Evolutionary conservation across 2,797 vertebrate species (phyloP).

Genomic region (Mus spretus): DNA sequence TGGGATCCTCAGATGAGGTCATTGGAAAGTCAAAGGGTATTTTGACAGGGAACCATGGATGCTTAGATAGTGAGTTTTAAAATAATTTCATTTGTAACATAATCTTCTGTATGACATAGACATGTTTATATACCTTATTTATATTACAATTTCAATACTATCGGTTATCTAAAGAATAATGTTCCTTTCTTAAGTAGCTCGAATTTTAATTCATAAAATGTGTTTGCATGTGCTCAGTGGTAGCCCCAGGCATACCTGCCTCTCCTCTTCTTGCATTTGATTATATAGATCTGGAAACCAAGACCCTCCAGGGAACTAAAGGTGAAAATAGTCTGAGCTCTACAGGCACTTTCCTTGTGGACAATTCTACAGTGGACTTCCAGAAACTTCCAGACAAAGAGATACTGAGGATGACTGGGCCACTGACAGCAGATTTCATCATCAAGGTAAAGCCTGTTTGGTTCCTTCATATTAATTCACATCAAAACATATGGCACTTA

Average conservation of each 20-base stretch:
- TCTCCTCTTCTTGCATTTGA: constrained; percentile 78
- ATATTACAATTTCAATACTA: constrained; percentile 8
- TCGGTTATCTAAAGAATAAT: background rate
- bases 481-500: constrained; percentile 1
- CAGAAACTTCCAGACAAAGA: constrained; percentile 97
- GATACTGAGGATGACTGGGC: constrained; percentile 94
- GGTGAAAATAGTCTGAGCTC: constrained; percentile 91
- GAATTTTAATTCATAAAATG: background rate
- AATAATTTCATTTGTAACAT: constrained; percentile 61
- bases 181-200: background rate
- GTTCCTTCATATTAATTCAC: constrained; percentile 41
- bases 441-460: constrained; percentile 92
- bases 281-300: constrained; percentile 95
- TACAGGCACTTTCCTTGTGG: constrained; percentile 92
- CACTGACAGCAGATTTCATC: constrained; percentile 96
- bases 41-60: constrained; percentile 23
- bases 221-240: background rate
- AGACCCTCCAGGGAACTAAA: constrained; percentile 94
- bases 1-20: background rate
- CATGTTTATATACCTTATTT: constrained; percentile 26
- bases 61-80: constrained; percentile 53
- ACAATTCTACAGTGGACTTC: constrained; percentile 96
- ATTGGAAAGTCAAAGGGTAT: background rate
- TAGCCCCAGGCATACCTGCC: constrained; percentile 38
- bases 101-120: background rate